phyloP scores from a whole-genome alignment of 2,113 vertebrate genomes.

The Romanogobio albipinnatus region DNA sequence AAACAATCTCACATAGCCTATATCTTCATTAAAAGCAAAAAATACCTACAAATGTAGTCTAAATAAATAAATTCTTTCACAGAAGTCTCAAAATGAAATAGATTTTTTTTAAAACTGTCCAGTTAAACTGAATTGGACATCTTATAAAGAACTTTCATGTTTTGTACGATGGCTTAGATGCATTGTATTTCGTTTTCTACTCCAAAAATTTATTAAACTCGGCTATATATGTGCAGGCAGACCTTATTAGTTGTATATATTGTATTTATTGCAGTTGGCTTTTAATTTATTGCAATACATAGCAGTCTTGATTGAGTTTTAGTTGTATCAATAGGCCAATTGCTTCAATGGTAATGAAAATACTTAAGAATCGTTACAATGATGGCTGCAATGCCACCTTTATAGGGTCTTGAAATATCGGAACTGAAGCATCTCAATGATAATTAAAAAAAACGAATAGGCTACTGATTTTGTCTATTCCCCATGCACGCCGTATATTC shows the following conservation, averaged over 20 bases:
- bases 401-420: neutral
- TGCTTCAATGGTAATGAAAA: neutral
- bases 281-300: neutral
- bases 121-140: slow-evolving; percentile 3
- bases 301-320: neutral
- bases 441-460: neutral
- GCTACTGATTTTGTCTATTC: neutral
- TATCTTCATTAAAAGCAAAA: neutral
- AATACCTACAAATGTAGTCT: neutral
- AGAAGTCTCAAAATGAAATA: neutral
- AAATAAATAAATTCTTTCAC: neutral
- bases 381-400: neutral
- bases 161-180: neutral
- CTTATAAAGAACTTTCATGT: neutral
- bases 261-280: neutral
- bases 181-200: neutral
- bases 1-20: neutral
- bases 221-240: neutral
- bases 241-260: no score
- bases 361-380: neutral
- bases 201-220: neutral
- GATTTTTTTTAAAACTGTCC: neutral
- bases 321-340: neutral
- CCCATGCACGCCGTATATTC: neutral
- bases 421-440: neutral